These are phyloP conservation scores for Caenorhabditis panamensis DNA, from an alignment of 2,888 invertebrate genomes.

Conservation along the genomic window DNA sequence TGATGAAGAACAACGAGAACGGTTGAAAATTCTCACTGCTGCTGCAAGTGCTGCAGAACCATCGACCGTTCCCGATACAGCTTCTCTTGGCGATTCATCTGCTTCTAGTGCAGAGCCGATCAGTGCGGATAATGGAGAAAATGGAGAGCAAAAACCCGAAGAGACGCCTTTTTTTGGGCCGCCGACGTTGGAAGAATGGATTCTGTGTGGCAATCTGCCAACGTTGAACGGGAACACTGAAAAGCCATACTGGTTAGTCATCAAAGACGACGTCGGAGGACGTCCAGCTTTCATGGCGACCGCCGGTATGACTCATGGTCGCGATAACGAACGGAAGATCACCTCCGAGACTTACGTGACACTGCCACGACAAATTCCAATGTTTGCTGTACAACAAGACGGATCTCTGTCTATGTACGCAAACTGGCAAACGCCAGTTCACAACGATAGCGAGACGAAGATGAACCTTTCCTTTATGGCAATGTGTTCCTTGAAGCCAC, in stretches of 20 bases:
- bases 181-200: neutral
- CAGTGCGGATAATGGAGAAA: neutral
- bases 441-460: conserved; percentile 67
- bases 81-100: neutral
- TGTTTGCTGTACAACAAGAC: conserved; percentile 87
- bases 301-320: conserved; percentile 22
- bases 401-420: conserved; percentile 94
- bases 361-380: conserved; percentile 93
- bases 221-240: conserved; percentile 41
- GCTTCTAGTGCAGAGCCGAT: neutral
- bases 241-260: conserved; percentile 59
- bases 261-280: conserved; percentile 55
- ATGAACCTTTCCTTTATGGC: conserved; percentile 72
- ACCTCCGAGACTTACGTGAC: conserved; percentile 89
- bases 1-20: conserved; percentile 31
- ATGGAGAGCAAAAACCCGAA: neutral
- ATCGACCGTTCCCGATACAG: neutral
- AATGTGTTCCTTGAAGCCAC: conserved; percentile 61
- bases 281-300: conserved; percentile 61
- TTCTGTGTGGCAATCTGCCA: conserved; percentile 2
- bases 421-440: conserved; percentile 85
- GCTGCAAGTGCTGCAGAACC: neutral
- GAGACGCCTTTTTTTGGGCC: conserved; percentile 11
- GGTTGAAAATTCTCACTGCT: conserved; percentile 7
- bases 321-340: conserved; percentile 63